Conservation (phyloP, 2,888 invertebrate species). For the Brachypterus glaber region DNA sequence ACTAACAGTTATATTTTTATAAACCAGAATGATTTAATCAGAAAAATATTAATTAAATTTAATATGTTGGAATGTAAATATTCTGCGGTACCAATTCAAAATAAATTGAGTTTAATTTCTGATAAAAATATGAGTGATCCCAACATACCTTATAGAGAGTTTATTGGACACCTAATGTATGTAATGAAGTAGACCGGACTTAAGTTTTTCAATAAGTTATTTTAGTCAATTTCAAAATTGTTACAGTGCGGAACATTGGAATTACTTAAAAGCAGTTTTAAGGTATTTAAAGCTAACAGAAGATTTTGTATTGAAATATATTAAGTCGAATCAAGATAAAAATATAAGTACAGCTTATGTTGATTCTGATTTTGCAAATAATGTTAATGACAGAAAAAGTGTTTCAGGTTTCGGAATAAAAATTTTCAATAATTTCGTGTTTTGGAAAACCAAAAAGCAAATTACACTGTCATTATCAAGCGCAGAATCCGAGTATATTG, state of each 20-base stretch:
- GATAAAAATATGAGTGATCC: constrained; percentile 8
- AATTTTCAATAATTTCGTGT: constrained; percentile 18
- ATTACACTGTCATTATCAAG: constrained; percentile 16
- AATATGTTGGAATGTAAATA: constrained; percentile 15
- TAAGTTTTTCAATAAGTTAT: constrained; percentile 19
- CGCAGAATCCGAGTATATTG: constrained; percentile 20
- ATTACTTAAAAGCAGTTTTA: constrained; percentile 15
- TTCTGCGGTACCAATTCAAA: constrained; percentile 14
- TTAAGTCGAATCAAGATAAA: constrained; percentile 7
- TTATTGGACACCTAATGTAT: constrained; percentile 21
- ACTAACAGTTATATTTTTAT: constrained; percentile 12
- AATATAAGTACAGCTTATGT: constrained; percentile 15
- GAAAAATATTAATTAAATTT: constrained; percentile 17
- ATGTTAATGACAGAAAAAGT: constrained; percentile 18
- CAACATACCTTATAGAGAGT: constrained; percentile 17
- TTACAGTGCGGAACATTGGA: constrained; percentile 17
- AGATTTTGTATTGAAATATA: constrained; percentile 16
- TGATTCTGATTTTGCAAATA: constrained; percentile 21
- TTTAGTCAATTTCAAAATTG: constrained; percentile 23
- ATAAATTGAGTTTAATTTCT: constrained; percentile 13
- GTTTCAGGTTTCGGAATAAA: constrained; percentile 19
- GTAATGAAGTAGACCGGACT: constrained; percentile 20
- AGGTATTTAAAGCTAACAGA: constrained; percentile 16
- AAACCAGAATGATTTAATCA: constrained; percentile 16
- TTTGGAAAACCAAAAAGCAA: constrained; percentile 20